These are phyloP conservation scores for Pholis gunnellus DNA, from an alignment of 2,113 vertebrate genomes.

Conservation along the genomic window DNA sequence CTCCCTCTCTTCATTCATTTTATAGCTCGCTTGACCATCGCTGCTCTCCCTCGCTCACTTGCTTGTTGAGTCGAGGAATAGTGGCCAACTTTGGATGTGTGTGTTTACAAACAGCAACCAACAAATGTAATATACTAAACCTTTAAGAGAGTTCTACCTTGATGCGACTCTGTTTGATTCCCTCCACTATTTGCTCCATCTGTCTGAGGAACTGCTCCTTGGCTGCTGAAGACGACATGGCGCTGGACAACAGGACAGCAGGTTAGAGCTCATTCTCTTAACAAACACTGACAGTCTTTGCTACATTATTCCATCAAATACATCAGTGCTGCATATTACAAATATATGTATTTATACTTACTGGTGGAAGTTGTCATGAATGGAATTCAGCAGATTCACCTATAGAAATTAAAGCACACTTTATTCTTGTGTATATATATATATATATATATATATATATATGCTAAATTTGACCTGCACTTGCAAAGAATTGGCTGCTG, in stretches of 20 bases:
- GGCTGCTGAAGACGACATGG: conserved; percentile 93
- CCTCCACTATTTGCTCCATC: conserved; percentile 99
- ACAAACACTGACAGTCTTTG: neutral
- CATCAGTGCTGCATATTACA: neutral
- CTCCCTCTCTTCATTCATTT: neutral
- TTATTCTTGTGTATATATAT: neutral
- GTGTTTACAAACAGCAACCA: neutral
- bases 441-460: neutral
- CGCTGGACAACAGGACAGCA: conserved; percentile 78
- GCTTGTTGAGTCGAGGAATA: neutral
- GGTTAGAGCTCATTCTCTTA: neutral
- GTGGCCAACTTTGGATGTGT: neutral
- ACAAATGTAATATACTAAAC: neutral
- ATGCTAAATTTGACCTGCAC: neutral
- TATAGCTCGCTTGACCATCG: neutral
- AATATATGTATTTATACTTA: conserved; percentile 77
- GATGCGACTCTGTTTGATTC: conserved; percentile 96
- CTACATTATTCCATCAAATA: neutral
- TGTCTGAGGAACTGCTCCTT: conserved; percentile 97
- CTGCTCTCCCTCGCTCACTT: too few species aligned
- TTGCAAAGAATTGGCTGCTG: neutral
- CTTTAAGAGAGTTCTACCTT: conserved; percentile 83
- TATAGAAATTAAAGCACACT: conserved; percentile 59
- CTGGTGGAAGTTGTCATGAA: conserved; percentile 99
- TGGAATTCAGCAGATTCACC: conserved; percentile 97